Conservation (phyloP, 1,140 invertebrate species). For the Orius insidiosus region DNA sequence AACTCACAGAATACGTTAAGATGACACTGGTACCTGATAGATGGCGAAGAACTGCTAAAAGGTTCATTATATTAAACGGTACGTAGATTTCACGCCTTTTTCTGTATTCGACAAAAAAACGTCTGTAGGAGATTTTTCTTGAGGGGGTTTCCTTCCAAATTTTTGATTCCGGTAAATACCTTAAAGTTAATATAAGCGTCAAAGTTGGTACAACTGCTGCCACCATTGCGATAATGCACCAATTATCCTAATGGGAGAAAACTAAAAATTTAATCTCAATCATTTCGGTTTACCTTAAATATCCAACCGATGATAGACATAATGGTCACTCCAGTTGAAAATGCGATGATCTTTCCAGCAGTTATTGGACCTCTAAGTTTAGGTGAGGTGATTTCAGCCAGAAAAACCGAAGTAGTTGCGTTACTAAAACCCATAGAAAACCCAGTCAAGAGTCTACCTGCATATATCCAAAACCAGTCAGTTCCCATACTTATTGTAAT, state of each 20-base stretch:
- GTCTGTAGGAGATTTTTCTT: too few species aligned
- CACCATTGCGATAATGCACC: too few species aligned
- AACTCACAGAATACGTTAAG: not conserved
- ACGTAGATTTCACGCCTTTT: not conserved
- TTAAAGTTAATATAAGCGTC: too few species aligned
- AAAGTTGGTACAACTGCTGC: too few species aligned
- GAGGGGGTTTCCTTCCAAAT: too few species aligned
- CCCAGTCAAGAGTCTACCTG: not conserved
- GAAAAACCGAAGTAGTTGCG: not conserved
- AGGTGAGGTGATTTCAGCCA: not conserved
- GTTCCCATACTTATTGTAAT: too few species aligned
- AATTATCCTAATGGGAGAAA: too few species aligned
- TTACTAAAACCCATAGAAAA: not conserved
- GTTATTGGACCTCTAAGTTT: not conserved
- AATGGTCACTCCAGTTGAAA: not conserved
- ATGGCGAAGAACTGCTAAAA: not conserved
- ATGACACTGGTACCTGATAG: conserved; percentile 1
- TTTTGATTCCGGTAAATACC: too few species aligned
- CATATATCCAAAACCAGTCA: too few species aligned
- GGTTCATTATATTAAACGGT: not conserved
- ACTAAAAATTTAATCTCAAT: too few species aligned
- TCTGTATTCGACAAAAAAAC: not conserved
- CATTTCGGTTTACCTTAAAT: not conserved
- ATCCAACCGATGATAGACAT: not conserved
- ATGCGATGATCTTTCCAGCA: not conserved